Conservation (phyloP, 2,888 invertebrate species). For the Drosophila multiciliata region DNA sequence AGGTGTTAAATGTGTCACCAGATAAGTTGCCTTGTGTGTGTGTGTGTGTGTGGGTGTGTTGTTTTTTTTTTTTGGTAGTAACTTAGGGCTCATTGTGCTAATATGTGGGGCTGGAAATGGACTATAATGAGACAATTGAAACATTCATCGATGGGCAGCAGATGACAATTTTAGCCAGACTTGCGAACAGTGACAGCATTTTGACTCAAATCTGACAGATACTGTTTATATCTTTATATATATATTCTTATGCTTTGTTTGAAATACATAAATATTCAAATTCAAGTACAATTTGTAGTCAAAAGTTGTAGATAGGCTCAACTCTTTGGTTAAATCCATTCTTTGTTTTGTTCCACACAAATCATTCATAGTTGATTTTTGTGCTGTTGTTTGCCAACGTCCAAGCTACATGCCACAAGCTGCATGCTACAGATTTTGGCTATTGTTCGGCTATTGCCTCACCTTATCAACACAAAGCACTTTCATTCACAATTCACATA, state of each 20-base stretch:
- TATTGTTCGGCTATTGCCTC: slow-evolving; percentile 53
- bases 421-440: slow-evolving; percentile 27
- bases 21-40: slow-evolving; percentile 16
- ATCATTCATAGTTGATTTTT: slow-evolving; percentile 16
- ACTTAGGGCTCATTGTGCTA: slow-evolving; percentile 40
- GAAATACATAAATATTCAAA: not conserved
- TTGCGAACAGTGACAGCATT: not conserved
- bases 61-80: not conserved
- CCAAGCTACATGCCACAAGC: not conserved
- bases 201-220: not conserved
- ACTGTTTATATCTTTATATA: not conserved
- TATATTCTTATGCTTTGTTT: not conserved
- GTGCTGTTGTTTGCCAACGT: slow-evolving; percentile 7
- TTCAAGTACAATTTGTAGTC: not conserved
- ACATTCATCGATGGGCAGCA: slow-evolving; percentile 12
- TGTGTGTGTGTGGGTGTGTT: slow-evolving; percentile 1
- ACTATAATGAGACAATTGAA: slow-evolving; percentile 58
- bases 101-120: slow-evolving; percentile 35
- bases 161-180: slow-evolving; percentile 8
- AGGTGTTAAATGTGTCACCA: slow-evolving; percentile 67
- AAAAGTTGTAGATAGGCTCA: not conserved
- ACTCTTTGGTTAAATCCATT: not conserved
- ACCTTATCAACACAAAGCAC: slow-evolving; percentile 39
- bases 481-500: slow-evolving; percentile 30
- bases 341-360: not conserved